phyloP scores from a whole-genome alignment of 2,888 invertebrate species.

The Nymphalis urticae region DNA sequence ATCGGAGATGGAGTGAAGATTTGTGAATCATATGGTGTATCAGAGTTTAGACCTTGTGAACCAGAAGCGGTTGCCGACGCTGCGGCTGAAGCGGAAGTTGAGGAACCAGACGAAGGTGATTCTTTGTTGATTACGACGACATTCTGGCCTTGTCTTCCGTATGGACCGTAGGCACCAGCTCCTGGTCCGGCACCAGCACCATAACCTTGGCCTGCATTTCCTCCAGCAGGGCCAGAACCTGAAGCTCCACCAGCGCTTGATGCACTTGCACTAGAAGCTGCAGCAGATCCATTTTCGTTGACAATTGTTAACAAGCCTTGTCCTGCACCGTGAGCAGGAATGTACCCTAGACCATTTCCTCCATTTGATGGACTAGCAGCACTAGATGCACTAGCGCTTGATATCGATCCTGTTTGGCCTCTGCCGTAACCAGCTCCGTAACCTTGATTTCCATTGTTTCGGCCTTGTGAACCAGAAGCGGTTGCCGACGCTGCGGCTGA shows the following conservation, averaged over 20 bases:
- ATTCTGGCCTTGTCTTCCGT: not conserved
- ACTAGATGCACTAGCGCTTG: too few relatives aligned
- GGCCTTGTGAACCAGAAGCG: not conserved
- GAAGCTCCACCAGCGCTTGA: constrained; percentile 2
- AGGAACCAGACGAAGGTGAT: constrained; percentile 1
- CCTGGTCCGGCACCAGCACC: constrained; percentile 2
- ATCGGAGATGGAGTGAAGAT: not conserved
- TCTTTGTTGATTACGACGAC: constrained; percentile 8
- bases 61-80: constrained; percentile 9
- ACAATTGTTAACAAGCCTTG: not conserved
- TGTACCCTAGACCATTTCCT: too few relatives aligned
- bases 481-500: too few relatives aligned
- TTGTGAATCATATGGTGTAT: not conserved
- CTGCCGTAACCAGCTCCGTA: too few relatives aligned
- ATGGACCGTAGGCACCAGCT: constrained; percentile 6
- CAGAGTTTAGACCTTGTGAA: not conserved
- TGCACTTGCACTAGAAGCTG: not conserved
- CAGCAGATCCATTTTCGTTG: constrained; percentile 11
- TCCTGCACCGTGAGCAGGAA: too few relatives aligned
- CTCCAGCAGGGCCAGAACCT: not conserved
- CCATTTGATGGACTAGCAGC: not conserved
- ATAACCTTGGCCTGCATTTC: not conserved
- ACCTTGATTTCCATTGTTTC: constrained; percentile 7
- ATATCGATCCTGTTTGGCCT: not conserved
- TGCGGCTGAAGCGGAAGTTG: constrained; percentile 13